phyloP scores from a whole-genome alignment of 2,888 invertebrate species.

The Agriopis leucophaearia region DNA sequence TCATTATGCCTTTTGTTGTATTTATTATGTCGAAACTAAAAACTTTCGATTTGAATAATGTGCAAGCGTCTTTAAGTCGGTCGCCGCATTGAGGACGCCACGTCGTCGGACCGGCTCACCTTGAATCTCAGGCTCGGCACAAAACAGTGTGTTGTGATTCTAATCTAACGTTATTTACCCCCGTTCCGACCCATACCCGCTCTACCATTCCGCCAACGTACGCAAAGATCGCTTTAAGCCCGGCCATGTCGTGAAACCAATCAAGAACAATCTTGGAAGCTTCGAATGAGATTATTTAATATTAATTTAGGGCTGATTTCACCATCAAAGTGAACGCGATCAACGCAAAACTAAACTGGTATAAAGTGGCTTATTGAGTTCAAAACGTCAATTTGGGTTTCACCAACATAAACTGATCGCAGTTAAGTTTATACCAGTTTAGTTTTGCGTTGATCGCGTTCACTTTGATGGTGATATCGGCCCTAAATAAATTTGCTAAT shows the following conservation, averaged over 20 bases:
- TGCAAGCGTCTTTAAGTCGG: constrained; percentile 43
- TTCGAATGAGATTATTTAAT: not conserved
- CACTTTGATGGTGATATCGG: no score
- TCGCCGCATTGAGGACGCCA: constrained; percentile 53
- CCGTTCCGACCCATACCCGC: constrained; percentile 20
- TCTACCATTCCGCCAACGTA: constrained; percentile 27
- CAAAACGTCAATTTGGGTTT: no score
- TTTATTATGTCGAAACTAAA: constrained; percentile 3
- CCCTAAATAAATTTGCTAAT: not conserved
- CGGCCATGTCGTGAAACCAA: constrained; percentile 13
- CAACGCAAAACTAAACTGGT: no score
- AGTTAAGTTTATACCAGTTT: no score
- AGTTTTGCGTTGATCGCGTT: no score
- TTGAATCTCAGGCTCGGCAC: constrained; percentile 68
- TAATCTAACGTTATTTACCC: constrained; percentile 47
- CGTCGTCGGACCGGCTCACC: constrained; percentile 72
- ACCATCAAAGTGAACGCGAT: no score
- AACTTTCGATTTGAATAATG: constrained; percentile 36
- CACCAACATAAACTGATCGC: no score
- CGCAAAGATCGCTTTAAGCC: constrained; percentile 21
- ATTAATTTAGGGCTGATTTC: no score
- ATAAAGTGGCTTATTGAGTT: no score
- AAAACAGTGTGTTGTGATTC: constrained; percentile 61
- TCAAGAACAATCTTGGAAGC: not conserved
- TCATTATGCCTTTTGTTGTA: not conserved